Evolutionary conservation across 2,797 vertebrate species (phyloP).

Genomic region (Leuciscus waleckii): DNA sequence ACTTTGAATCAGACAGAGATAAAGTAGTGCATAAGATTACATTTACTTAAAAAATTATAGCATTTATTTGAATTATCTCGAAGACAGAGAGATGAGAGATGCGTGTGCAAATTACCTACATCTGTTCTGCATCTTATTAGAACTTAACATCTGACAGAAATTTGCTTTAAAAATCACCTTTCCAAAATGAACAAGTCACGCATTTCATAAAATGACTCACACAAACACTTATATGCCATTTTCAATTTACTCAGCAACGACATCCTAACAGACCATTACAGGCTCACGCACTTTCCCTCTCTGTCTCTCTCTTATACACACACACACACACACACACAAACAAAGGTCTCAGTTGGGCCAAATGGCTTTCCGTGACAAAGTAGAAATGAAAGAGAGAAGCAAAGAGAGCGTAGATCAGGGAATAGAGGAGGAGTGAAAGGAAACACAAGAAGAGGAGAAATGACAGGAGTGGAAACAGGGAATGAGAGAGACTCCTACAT

Average conservation of each 20-base stretch:
- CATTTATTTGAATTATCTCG: not conserved
- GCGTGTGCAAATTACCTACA: not conserved
- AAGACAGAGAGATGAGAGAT: not conserved
- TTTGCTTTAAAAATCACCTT: not conserved
- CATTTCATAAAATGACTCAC: not conserved
- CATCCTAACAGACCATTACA: not conserved
- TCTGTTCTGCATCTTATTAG: not conserved
- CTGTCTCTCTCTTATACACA: not conserved
- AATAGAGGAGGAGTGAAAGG: not conserved
- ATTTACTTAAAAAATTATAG: not conserved
- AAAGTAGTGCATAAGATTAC: not conserved
- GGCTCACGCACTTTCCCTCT: not conserved
- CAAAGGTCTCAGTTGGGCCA: not conserved
- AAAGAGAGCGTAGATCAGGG: not conserved
- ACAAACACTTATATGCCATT: not conserved
- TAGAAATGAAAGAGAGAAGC: constrained; percentile 9
- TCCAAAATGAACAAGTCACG: not conserved
- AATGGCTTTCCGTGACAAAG: constrained; percentile 3
- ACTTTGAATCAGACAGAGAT: not conserved
- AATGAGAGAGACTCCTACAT: not conserved
- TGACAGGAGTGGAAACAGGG: not conserved
- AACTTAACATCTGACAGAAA: not conserved
- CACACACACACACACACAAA: constrained; percentile 6
- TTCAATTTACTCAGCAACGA: not conserved
- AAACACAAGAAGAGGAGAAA: not conserved